Evolutionary conservation across 1,140 invertebrate genomes (phyloP).

Genomic region (Hormaphis cornu): DNA sequence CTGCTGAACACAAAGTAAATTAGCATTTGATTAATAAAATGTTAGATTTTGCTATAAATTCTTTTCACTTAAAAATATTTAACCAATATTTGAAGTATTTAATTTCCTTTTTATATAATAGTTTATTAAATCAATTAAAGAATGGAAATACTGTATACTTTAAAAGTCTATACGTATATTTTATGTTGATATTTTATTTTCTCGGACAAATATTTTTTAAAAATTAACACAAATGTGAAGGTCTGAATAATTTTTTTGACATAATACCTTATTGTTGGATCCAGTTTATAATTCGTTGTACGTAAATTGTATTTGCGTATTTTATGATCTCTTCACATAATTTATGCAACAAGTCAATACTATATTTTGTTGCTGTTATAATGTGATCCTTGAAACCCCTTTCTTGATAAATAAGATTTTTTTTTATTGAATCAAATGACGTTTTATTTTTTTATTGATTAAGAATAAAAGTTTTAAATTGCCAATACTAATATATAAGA

Average conservation of each 20-base stretch:
- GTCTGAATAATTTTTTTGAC: neutral
- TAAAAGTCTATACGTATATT: neutral
- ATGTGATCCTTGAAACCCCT: slow-evolving; percentile 15
- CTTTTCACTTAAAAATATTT: neutral
- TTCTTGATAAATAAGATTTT: slow-evolving; percentile 7
- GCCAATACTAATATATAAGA: slow-evolving; percentile 12
- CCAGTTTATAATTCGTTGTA: slow-evolving; percentile 19
- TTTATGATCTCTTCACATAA: slow-evolving; percentile 32
- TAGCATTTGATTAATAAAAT: slow-evolving; percentile 5
- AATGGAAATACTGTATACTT: slow-evolving; percentile 15
- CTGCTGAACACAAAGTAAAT: slow-evolving; percentile 6
- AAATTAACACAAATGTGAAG: slow-evolving; percentile 9
- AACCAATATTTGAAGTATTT: neutral
- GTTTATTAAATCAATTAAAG: neutral
- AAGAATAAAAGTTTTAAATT: slow-evolving; percentile 17
- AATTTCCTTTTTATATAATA: slow-evolving; percentile 10
- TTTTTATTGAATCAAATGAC: slow-evolving; percentile 20
- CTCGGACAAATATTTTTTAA: slow-evolving; percentile 14
- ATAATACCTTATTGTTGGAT: neutral
- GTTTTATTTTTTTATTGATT: slow-evolving; percentile 23
- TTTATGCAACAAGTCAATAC: slow-evolving; percentile 12
- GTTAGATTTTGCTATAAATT: neutral
- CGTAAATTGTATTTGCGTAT: slow-evolving; percentile 24
- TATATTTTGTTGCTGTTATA: slow-evolving; percentile 13
- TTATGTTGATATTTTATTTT: slow-evolving; percentile 17